Evolutionary conservation across 2,113 vertebrate species (phyloP).

Genomic region (Nibea coibor): DNA sequence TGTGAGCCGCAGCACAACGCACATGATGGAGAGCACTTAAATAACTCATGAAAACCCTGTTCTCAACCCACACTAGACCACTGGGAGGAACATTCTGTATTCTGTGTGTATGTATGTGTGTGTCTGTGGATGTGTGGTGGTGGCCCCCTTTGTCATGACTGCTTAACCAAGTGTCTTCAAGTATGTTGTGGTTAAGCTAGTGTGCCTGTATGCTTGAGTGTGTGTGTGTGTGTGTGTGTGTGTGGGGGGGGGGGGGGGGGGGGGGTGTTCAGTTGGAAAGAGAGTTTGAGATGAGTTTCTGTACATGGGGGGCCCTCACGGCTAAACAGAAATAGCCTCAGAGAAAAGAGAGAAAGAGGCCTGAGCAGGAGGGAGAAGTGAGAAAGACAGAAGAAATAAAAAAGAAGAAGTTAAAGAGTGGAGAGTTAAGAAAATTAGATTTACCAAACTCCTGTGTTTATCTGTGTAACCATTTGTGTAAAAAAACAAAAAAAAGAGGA

Average conservation of each 20-base stretch:
- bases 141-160: slow-evolving; percentile 51
- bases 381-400: slow-evolving; percentile 28
- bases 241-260: too few relatives aligned
- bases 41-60: slow-evolving; percentile 75
- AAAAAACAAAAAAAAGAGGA: background rate
- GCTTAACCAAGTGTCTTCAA: slow-evolving; percentile 62
- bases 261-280: slow-evolving; percentile 47
- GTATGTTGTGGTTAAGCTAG: slow-evolving; percentile 53
- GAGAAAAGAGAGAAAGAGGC: slow-evolving; percentile 58
- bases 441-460: slow-evolving; percentile 23
- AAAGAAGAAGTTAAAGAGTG: background rate
- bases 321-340: slow-evolving; percentile 74
- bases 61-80: slow-evolving; percentile 59
- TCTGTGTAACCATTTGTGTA: slow-evolving; percentile 20
- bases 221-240: slow-evolving; percentile 28
- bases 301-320: slow-evolving; percentile 67
- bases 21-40: slow-evolving; percentile 69
- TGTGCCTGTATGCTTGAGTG: slow-evolving; percentile 27
- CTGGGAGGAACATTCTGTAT: slow-evolving; percentile 44
- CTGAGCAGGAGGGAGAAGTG: slow-evolving; percentile 15
- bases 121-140: slow-evolving; percentile 32
- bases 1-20: slow-evolving; percentile 46
- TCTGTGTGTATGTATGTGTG: slow-evolving; percentile 21
- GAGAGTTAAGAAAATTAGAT: slow-evolving; percentile 23
- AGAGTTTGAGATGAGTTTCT: slow-evolving; percentile 62